Evolutionary conservation across 2,113 vertebrate species (phyloP).

Genomic region (Beaufortia kweichowensis): DNA sequence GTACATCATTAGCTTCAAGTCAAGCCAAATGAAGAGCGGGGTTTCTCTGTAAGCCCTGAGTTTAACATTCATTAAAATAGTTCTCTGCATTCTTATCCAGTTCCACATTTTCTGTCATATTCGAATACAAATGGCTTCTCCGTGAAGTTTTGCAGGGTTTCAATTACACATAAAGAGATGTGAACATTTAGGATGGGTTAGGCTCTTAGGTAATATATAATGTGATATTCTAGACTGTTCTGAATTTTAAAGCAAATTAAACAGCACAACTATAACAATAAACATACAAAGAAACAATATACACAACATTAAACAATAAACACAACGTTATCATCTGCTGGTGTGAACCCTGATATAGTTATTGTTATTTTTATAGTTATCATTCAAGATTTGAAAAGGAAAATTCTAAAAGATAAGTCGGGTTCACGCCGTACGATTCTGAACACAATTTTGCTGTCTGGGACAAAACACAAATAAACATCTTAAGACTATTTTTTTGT

Average conservation of each 20-base stretch:
- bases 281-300: neutral
- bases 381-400: no score
- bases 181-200: neutral
- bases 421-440: no score
- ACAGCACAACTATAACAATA: no score
- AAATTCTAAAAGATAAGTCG: no score
- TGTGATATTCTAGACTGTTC: neutral
- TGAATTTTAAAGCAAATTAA: neutral
- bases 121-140: neutral
- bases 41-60: neutral
- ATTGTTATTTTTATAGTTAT: no score
- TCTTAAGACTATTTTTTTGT: no score
- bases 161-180: neutral
- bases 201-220: neutral
- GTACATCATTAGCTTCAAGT: slow-evolving; percentile 35
- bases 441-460: no score
- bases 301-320: no score
- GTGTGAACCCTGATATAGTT: no score
- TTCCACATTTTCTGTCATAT: neutral
- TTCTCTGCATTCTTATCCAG: neutral
- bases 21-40: slow-evolving; percentile 2
- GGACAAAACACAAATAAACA: no score
- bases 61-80: slow-evolving; percentile 24
- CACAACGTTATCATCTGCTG: no score
- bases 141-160: neutral